A percentile compares a stretch with the other conserved stretches of the same genome.
phyloP scores from a whole-genome alignment of 2,113 vertebrate species.

The Pongo abelii region DNA sequence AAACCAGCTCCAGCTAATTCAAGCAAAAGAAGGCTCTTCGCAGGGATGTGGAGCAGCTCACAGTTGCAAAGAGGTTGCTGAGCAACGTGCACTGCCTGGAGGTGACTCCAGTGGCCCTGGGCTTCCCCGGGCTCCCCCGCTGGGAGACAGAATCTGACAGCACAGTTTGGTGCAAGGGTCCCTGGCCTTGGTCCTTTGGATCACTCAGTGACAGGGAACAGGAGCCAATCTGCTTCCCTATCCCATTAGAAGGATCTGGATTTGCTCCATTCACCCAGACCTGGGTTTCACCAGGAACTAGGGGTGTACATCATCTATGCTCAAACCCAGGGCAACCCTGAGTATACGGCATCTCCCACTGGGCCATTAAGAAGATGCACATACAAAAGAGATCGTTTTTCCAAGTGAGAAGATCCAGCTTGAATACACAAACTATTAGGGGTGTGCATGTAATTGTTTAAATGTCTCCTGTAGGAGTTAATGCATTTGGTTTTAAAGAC shows the following conservation, averaged over 20 bases:
- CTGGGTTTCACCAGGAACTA: not conserved
- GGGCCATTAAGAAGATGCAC: no score
- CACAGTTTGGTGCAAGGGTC: not conserved
- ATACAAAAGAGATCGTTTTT: not conserved
- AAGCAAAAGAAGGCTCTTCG: not conserved
- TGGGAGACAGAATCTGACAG: not conserved
- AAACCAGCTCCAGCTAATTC: not conserved
- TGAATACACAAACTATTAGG: not conserved
- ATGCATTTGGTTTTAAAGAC: not conserved
- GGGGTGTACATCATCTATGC: fast-evolving
- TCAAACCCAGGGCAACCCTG: not conserved
- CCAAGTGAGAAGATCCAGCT: not conserved
- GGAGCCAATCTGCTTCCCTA: not conserved
- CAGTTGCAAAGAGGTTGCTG: not conserved
- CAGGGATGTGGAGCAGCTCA: not conserved
- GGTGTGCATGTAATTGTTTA: not conserved
- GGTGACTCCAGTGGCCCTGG: not conserved
- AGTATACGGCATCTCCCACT: not conserved
- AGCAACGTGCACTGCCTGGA: not conserved
- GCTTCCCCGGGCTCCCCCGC: not conserved
- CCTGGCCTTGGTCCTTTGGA: not conserved
- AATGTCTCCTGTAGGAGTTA: no score
- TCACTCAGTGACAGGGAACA: not conserved
- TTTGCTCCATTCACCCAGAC: not conserved
- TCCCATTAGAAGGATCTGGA: not conserved